A percentile compares a stretch with the other conserved stretches of the same genome.
These are phyloP conservation scores for Willowsia nigromaculata DNA, from an alignment of 2,888 invertebrate genomes.

Conservation along the genomic window DNA sequence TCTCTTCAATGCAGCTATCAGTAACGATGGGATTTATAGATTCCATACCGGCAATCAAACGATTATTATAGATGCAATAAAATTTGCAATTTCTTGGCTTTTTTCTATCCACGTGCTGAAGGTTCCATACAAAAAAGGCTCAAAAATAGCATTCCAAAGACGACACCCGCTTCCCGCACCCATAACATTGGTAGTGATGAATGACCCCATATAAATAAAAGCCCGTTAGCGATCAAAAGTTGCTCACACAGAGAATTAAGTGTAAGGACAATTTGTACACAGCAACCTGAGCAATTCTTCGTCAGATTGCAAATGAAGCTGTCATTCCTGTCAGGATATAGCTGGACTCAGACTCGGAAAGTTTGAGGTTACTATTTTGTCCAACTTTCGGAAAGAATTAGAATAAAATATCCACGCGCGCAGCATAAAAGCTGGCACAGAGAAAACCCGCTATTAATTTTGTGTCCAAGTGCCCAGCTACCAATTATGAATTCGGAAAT, in stretches of 20 bases:
- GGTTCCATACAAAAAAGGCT: slow-evolving; percentile 48
- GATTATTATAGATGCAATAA: slow-evolving; percentile 50
- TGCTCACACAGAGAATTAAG: slow-evolving; percentile 53
- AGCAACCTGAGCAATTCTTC: slow-evolving; percentile 66
- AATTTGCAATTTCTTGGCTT: slow-evolving; percentile 54
- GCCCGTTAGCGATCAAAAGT: slow-evolving; percentile 22
- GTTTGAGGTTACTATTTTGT: slow-evolving; percentile 68
- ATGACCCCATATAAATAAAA: slow-evolving; percentile 51
- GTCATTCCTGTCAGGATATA: slow-evolving; percentile 72
- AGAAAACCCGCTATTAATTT: slow-evolving; percentile 47
- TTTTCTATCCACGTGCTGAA: slow-evolving; percentile 61
- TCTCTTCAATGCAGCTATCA: slow-evolving; percentile 54
- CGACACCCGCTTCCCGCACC: slow-evolving; percentile 53
- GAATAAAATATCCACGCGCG: slow-evolving; percentile 74
- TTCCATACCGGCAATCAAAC: slow-evolving; percentile 46
- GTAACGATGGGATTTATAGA: slow-evolving; percentile 49
- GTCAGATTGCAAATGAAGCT: slow-evolving; percentile 69
- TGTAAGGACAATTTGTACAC: slow-evolving; percentile 62
- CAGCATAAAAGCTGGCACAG: slow-evolving; percentile 60
- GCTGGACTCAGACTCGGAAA: slow-evolving; percentile 68
- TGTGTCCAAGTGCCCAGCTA: slow-evolving; percentile 30
- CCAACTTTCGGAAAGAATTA: slow-evolving; percentile 76
- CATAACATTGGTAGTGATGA: slow-evolving; percentile 25
- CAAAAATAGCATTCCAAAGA: slow-evolving; percentile 67
- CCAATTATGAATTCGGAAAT: neutral